phyloP scores from a whole-genome alignment of 2,888 invertebrate species.

The Encarsia formosa region DNA sequence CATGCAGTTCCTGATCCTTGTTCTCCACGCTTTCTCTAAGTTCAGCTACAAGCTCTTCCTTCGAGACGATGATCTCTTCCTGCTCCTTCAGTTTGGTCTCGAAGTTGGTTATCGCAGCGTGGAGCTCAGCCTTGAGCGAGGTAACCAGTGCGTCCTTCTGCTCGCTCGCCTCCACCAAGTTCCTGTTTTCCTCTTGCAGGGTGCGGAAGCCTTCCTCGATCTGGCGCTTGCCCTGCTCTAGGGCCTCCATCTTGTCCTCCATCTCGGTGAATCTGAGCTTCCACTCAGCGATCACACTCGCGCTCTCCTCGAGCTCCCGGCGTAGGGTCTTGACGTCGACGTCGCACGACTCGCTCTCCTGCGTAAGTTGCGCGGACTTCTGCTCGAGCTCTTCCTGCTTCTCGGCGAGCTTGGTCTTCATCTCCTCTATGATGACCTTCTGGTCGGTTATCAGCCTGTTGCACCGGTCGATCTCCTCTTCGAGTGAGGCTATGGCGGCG shows the following conservation, averaged over 20 bases:
- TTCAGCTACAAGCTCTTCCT: slow-evolving; percentile 40
- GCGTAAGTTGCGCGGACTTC: slow-evolving; percentile 49
- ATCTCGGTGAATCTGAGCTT: slow-evolving; percentile 39
- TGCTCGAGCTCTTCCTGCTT: slow-evolving; percentile 40
- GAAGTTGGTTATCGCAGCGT: slow-evolving; percentile 50
- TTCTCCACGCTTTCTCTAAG: slow-evolving; percentile 54
- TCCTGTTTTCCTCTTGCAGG: slow-evolving; percentile 51
- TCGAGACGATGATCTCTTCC: slow-evolving; percentile 22
- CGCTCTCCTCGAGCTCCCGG: slow-evolving; percentile 37
- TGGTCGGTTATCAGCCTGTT: slow-evolving; percentile 61
- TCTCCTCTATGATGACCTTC: slow-evolving; percentile 54
- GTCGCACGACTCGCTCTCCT: slow-evolving; percentile 23
- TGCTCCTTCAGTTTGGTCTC: slow-evolving; percentile 44
- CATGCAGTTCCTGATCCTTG: slow-evolving; percentile 50
- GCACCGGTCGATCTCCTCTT: slow-evolving; percentile 50
- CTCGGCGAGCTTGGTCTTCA: slow-evolving; percentile 57
- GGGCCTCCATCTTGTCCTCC: slow-evolving; percentile 38
- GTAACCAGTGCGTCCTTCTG: slow-evolving; percentile 32
- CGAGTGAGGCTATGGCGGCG: slow-evolving; percentile 33
- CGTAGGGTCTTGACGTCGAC: slow-evolving; percentile 31
- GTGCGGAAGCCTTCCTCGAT: slow-evolving; percentile 54
- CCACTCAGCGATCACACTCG: slow-evolving; percentile 41
- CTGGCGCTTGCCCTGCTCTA: slow-evolving; percentile 52
- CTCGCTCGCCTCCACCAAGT: slow-evolving; percentile 34
- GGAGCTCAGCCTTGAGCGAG: slow-evolving; percentile 51